Evolutionary conservation across 2,113 vertebrate genomes (phyloP).

Genomic region (Hirundichthys speculiger): DNA sequence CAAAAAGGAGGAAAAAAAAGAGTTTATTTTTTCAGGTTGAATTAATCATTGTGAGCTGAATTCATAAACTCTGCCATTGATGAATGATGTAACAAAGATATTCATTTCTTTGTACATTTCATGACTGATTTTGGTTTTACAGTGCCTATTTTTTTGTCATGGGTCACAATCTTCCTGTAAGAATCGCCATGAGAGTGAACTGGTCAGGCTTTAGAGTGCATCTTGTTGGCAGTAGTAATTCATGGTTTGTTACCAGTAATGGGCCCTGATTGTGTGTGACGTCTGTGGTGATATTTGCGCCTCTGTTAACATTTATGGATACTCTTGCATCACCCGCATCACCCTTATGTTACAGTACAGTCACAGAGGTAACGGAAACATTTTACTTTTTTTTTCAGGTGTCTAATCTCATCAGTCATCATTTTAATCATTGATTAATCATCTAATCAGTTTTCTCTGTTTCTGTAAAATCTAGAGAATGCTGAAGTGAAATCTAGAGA

Average conservation of each 20-base stretch:
- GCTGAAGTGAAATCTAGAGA: neutral
- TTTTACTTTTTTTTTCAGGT: neutral
- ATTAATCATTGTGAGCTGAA: too few relatives aligned
- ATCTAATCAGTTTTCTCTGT: neutral
- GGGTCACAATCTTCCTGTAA: too few relatives aligned
- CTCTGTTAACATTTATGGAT: neutral
- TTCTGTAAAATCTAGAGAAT: neutral
- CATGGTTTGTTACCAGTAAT: slow-evolving; percentile 1
- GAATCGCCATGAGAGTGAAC: too few relatives aligned
- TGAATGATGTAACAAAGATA: too few relatives aligned
- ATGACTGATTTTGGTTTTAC: too few relatives aligned
- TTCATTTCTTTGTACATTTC: too few relatives aligned
- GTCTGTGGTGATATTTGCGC: slow-evolving; percentile 2
- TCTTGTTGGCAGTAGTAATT: neutral
- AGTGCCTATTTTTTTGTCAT: too few relatives aligned
- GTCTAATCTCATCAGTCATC: too few relatives aligned
- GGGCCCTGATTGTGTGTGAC: neutral
- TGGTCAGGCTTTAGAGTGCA: neutral
- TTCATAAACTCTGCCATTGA: too few relatives aligned
- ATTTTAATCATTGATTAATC: slow-evolving; percentile 7
- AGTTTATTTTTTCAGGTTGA: too few relatives aligned
- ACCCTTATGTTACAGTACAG: slow-evolving; percentile 5
- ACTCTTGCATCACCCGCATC: slow-evolving; percentile 12
- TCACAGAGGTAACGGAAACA: neutral
- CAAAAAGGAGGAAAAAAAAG: too few relatives aligned